Percentiles rank a stretch among this genome's conserved stretches.
These are phyloP conservation scores for Pogonomyrmex barbatus DNA, from an alignment of 1,140 invertebrate genomes.

Conservation along the genomic window DNA sequence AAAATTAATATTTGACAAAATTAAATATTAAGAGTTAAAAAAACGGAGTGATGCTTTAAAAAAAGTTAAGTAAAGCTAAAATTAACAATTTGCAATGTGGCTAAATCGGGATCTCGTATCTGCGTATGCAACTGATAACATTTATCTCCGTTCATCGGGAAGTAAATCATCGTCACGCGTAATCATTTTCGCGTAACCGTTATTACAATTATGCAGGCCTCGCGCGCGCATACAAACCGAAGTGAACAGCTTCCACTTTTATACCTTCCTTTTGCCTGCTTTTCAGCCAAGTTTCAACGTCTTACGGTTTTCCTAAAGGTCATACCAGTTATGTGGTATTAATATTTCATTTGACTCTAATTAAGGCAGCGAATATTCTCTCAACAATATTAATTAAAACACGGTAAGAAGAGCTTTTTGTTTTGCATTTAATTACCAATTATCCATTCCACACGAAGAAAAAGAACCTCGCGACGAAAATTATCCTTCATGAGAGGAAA, in stretches of 20 bases:
- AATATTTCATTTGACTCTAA: slow-evolving; percentile 35
- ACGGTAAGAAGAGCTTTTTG: background rate
- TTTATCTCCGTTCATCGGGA: slow-evolving; percentile 20
- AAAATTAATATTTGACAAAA: background rate
- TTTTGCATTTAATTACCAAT: slow-evolving; percentile 42
- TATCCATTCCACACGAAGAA: slow-evolving; percentile 7
- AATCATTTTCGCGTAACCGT: slow-evolving; percentile 25
- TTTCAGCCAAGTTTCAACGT: background rate
- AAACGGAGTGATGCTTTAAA: background rate
- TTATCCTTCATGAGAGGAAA: background rate
- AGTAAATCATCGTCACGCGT: slow-evolving; percentile 1
- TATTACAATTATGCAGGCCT: slow-evolving; percentile 26
- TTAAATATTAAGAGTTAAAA: background rate
- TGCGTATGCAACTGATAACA: slow-evolving; percentile 29
- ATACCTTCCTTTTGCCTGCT: background rate
- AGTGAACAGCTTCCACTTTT: slow-evolving; percentile 30
- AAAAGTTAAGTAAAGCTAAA: background rate
- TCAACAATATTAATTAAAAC: slow-evolving; percentile 40
- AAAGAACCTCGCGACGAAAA: background rate
- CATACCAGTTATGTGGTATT: background rate
- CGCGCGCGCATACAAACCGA: background rate
- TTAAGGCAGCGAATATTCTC: background rate
- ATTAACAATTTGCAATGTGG: background rate
- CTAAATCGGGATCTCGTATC: slow-evolving; percentile 24
- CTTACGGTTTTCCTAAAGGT: slow-evolving; percentile 17